Conservation (phyloP, 2,797 vertebrate species). For the Setipinna tenuifilis region DNA sequence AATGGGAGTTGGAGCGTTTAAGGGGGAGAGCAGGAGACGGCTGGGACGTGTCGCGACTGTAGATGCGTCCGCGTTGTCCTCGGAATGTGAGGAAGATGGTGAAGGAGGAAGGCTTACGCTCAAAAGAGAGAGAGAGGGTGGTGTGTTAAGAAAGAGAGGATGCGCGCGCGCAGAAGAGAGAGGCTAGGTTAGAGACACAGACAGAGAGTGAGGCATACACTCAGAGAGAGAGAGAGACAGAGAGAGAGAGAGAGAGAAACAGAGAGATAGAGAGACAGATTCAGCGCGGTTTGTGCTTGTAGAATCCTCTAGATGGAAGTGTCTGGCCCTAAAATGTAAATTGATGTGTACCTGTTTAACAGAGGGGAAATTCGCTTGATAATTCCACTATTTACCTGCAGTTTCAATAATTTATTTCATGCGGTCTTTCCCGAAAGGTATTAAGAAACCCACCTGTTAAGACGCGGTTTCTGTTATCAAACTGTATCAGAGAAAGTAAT, state of each 20-base stretch:
- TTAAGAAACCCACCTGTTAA: too few relatives aligned
- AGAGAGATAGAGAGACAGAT: constrained; percentile 29
- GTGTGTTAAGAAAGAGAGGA: too few relatives aligned
- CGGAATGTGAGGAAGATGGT: constrained; percentile 53
- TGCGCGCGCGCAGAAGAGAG: too few relatives aligned
- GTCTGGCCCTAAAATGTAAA: constrained; percentile 56
- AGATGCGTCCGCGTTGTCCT: constrained; percentile 71
- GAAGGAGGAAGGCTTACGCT: neutral
- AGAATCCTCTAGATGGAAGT: constrained; percentile 62
- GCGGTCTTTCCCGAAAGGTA: too few relatives aligned
- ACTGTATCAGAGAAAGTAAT: neutral
- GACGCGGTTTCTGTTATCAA: neutral
- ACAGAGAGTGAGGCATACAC: neutral
- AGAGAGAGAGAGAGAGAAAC: neutral
- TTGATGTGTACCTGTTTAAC: neutral
- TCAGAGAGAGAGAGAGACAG: neutral
- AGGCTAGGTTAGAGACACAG: constrained; percentile 35
- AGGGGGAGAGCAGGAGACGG: constrained; percentile 63
- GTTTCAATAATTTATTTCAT: neutral
- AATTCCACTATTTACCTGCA: neutral
- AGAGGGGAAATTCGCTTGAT: neutral
- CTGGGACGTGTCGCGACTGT: constrained; percentile 77
- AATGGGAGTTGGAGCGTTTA: constrained; percentile 60
- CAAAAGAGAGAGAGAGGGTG: constrained; percentile 24
- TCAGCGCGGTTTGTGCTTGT: neutral